Conservation (phyloP, 2,113 vertebrate genomes). For the Malaclemys terrapin region DNA sequence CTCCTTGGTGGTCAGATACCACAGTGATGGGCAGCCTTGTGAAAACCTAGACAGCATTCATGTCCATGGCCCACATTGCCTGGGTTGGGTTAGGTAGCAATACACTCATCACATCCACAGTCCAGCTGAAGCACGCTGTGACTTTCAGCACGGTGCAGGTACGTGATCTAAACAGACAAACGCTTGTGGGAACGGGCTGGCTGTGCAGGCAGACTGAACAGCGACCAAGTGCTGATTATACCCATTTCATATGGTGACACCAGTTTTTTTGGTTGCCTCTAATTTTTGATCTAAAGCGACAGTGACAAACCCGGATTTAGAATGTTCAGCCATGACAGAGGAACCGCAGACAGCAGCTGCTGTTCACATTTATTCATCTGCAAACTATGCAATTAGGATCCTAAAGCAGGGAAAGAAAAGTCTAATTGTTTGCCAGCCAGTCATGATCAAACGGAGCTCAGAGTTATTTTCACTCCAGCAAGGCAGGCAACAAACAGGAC, state of each 20-base stretch:
- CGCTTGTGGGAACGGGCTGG: background rate
- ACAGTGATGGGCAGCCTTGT: background rate
- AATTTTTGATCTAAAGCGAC: conserved; percentile 8
- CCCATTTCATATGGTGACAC: background rate
- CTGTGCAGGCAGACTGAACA: background rate
- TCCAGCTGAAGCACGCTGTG: background rate
- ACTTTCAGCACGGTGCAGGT: background rate
- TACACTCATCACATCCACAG: background rate
- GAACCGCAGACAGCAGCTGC: conserved; percentile 3
- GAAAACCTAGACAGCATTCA: background rate
- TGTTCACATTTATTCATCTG: conserved; percentile 50
- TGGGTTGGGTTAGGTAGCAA: background rate
- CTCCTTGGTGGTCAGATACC: background rate
- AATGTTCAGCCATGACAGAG: background rate
- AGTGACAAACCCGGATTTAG: conserved; percentile 36
- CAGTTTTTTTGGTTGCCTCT: background rate
- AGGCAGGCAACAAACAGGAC: conserved; percentile 16
- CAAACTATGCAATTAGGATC: conserved; percentile 47
- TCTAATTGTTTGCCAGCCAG: background rate
- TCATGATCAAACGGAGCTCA: rapidly evolving
- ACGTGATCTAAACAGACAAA: background rate
- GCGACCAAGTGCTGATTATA: background rate
- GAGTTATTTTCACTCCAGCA: background rate
- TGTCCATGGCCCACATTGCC: background rate
- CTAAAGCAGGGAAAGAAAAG: background rate